phyloP scores from a whole-genome alignment of 1,140 invertebrate genomes.

The Matsumurasca onukii region DNA sequence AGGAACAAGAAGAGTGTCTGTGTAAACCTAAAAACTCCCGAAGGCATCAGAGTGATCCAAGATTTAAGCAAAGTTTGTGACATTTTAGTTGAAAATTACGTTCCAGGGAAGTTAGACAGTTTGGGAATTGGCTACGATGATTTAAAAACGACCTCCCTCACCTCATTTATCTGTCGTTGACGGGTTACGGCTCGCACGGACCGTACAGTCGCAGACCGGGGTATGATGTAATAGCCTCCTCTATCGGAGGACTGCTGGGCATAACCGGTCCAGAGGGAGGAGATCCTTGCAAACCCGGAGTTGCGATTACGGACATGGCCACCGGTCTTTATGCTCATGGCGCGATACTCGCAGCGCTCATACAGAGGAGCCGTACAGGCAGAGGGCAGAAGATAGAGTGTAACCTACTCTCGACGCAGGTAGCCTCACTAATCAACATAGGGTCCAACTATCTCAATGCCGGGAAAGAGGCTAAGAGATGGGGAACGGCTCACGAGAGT shows the following conservation, averaged over 20 bases:
- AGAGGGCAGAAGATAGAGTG: constrained; percentile 91
- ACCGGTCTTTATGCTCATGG: constrained; percentile 94
- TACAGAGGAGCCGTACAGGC: constrained; percentile 75
- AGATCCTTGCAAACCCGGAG: constrained; percentile 87
- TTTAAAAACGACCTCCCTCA: constrained; percentile 70
- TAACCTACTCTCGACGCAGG: constrained; percentile 90
- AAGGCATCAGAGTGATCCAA: constrained; percentile 72
- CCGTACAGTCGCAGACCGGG: constrained; percentile 85
- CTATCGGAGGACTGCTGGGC: constrained; percentile 85
- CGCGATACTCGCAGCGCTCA: constrained; percentile 90
- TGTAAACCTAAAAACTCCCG: constrained; percentile 73
- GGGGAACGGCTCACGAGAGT: constrained; percentile 91
- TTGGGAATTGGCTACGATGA: constrained; percentile 79
- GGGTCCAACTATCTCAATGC: constrained; percentile 90
- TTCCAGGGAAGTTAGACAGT: constrained; percentile 83
- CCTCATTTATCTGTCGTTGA: constrained; percentile 93
- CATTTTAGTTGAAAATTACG: constrained; percentile 92
- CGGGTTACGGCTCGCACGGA: constrained; percentile 86
- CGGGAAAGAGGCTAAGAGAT: constrained; percentile 69
- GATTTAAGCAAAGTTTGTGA: constrained; percentile 76
- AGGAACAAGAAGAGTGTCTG: constrained; percentile 95
- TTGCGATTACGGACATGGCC: constrained; percentile 90
- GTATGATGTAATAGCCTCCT: constrained; percentile 95
- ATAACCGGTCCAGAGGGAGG: constrained; percentile 85
- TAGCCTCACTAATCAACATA: constrained; percentile 86